Evolutionary conservation across 2,888 invertebrate species (phyloP).

Genomic region (Thumatha senex): DNA sequence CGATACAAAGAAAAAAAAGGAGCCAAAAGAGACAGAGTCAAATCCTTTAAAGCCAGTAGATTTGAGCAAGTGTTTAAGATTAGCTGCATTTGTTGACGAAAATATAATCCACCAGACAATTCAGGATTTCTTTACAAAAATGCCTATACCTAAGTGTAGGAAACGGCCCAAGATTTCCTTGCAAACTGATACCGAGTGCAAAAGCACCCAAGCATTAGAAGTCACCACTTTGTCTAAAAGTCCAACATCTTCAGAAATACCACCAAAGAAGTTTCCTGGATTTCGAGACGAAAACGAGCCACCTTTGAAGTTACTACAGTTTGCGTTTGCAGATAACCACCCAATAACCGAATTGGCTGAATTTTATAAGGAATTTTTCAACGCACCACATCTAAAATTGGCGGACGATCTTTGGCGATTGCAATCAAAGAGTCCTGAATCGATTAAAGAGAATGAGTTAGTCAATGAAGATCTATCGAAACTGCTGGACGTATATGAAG

Average conservation of each 20-base stretch:
- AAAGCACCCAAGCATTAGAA: conserved; percentile 70
- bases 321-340: conserved; percentile 90
- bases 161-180: conserved; percentile 54
- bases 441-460: conserved; percentile 48
- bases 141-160: conserved; percentile 63
- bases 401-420: conserved; percentile 48
- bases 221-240: conserved; percentile 56
- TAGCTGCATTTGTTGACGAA: conserved; percentile 90
- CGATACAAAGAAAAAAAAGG: conserved; percentile 84
- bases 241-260: conserved; percentile 68
- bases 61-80: conserved; percentile 88
- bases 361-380: conserved; percentile 92
- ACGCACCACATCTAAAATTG: conserved; percentile 82
- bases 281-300: conserved; percentile 81
- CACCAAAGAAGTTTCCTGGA: conserved; percentile 72
- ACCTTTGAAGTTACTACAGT: conserved; percentile 88
- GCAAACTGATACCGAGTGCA: conserved; percentile 43
- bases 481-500: conserved; percentile 89
- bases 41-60: conserved; percentile 76
- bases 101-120: conserved; percentile 56
- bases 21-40: conserved; percentile 57
- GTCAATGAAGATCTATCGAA: conserved; percentile 85
- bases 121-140: conserved; percentile 64
- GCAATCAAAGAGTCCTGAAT: conserved; percentile 45
- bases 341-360: conserved; percentile 89